Evolutionary conservation across 2,113 vertebrate species (phyloP).

Genomic region (Eublepharis macularius): DNA sequence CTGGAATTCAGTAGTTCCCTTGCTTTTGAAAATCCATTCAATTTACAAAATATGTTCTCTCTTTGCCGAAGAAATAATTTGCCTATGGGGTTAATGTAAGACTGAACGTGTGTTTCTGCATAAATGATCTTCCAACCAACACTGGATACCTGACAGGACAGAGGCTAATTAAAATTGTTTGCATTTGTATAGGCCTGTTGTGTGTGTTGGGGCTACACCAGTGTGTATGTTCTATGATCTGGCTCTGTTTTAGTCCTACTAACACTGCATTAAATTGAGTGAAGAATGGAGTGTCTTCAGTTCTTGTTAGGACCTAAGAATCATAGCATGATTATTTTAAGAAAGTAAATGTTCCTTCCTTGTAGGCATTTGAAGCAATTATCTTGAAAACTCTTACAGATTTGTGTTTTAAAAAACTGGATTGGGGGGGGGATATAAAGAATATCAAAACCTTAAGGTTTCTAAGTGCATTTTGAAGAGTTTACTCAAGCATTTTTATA

Average conservation of each 20-base stretch:
- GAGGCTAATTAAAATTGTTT: not conserved
- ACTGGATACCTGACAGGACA: not conserved
- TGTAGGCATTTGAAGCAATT: not conserved
- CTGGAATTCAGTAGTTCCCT: not conserved
- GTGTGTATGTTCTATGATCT: not conserved
- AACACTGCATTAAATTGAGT: not conserved
- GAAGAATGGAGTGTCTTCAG: not conserved
- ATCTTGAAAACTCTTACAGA: not conserved
- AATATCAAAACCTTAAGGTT: not conserved
- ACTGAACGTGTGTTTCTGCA: not conserved
- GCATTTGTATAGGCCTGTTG: not conserved
- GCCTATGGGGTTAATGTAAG: not conserved
- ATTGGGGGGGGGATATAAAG: not conserved
- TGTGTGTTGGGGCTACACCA: not conserved
- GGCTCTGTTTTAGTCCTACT: not conserved
- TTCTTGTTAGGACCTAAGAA: not conserved
- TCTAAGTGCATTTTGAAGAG: not conserved
- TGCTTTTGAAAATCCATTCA: not conserved
- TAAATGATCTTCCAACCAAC: not conserved
- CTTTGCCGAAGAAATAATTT: not conserved
- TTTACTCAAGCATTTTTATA: not conserved
- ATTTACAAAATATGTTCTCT: not conserved
- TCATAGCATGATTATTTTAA: not conserved
- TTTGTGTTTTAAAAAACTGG: not conserved
- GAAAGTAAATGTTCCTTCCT: not conserved